Evolutionary conservation across 2,888 invertebrate species (phyloP), one percentile per base, ranked within the genome.

Genomic region (Drosophila neotestacea): DNA sequence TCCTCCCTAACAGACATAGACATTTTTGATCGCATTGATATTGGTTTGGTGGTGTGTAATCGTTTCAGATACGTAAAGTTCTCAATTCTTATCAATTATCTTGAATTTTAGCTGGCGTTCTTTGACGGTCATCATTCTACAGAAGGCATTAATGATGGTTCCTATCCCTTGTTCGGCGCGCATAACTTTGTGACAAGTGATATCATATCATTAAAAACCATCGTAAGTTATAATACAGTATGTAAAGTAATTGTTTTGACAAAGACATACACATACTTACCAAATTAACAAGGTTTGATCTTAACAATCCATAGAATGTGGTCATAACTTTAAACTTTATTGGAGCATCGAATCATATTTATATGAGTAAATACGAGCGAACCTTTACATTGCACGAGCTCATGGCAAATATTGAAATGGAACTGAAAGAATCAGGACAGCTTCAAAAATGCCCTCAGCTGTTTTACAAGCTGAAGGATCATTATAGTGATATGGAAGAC

Each of bases 81-180:
- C 32, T 6, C 32, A 6, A 6, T 32, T 32, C 32, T 16, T 16
- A 16, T 32, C 10, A 13, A 1, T 5, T 4, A 11, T 16, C 11
- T 28, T 32, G 1, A 11, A 7, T n/a, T 1, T 73, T 97, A 97
- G 94, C 94, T 99, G 72, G 93, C 99, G 78, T 99, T 99, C 93
- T 97, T 99, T 90, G 99, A 99, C 91, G 99, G 99, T 0, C 99
- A 99, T 92, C 99, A 99, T 93, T 98, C 99, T 0, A 98, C 98
- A 91, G 91, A 94, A 0, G 92, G 94, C 0, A 92, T 42, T 98
- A 98, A 98, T 94, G 95, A 0, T 0, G 94, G 95, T 0, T 94
- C 93, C 0, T 98, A 98, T 93, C 98, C 98, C 0, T 95, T 99
- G 30, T 98, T 98, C 88, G 99, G 99, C 0, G 96, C 99, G 0